Base-by-base conservation (phyloP, 2,888 invertebrate genomes). In the Eupelmus urozonus region DNA sequence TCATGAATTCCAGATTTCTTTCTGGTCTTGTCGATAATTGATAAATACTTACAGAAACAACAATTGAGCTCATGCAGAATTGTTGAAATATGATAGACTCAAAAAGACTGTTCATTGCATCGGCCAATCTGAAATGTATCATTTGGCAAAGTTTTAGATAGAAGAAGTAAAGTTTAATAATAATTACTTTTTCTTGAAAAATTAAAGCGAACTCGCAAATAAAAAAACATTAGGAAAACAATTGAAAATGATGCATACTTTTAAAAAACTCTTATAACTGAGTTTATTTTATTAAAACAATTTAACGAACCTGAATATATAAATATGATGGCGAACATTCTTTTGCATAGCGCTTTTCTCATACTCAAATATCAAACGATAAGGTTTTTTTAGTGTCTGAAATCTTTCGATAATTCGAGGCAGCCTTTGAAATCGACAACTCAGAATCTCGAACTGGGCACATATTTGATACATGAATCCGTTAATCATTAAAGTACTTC, bases 391-490 rank as follows among this genome's bases (percentile, higher is more conserved):
- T 1, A 57, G n/a, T 16, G n/a, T 27, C 2, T 59, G 57, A 4
- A 74, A 65, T 27, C n/a, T 66, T n/a, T 57, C 42, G 3, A 74
- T 29, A 2, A 65, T 45, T 4, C 18, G 20, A 5, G 73, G 73
- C 7, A 60, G 4, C n/a, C 5, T 67, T 11, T 67, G 20, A 25
- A 75, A 67, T 0, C 67, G 42, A 27, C 29, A 40, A 18, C 40
- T 18, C 13, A 75, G 34, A 67, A 66, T 66, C 27, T 60, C 25
- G 27, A 59, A 67, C 7, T 75, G 75, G 5, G 49, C 59, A 13
- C 75, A 67, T 11, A 67, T 51, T 67, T 67, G 75, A 25, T 55
- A 59, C 23, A 75, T 51, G n/a, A 75, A 75, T 9, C 75, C 75
- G 1, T 51, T 66, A 2, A 75, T 67, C 66, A 67, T 53, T 7